Evolutionary conservation across 2,113 vertebrate species (phyloP).

Genomic region (Pongo pygmaeus): DNA sequence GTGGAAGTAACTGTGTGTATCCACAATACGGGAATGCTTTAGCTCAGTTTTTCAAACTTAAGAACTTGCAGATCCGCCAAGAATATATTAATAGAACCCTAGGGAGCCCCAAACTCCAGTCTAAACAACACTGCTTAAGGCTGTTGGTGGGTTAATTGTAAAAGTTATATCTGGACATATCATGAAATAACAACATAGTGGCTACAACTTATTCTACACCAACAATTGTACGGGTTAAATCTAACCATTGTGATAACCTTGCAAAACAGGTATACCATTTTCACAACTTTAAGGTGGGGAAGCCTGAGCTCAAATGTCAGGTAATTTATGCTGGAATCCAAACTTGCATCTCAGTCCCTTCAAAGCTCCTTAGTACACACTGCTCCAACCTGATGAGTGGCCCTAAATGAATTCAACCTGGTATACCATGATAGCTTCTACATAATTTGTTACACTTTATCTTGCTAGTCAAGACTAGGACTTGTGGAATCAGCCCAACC

Average conservation of each 20-base stretch:
- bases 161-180: not conserved
- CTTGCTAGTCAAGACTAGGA: not conserved
- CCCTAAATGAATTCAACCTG: not conserved
- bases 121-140: not conserved
- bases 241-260: not conserved
- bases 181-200: not conserved
- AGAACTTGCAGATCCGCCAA: not conserved
- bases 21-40: not conserved
- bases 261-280: not conserved
- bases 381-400: not conserved
- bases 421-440: not conserved
- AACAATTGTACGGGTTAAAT: not conserved
- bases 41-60: not conserved
- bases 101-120: not conserved
- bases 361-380: not conserved
- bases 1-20: not conserved
- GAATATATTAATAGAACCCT: not conserved
- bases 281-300: not conserved
- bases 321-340: not conserved
- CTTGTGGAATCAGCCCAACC: not conserved
- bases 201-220: not conserved
- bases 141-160: not conserved
- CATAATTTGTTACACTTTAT: not conserved
- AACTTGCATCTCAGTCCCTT: not conserved
- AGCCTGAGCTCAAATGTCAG: not conserved